Base-by-base conservation (phyloP, 2,888 invertebrate genomes). In the Pachydiplax longipennis region DNA sequence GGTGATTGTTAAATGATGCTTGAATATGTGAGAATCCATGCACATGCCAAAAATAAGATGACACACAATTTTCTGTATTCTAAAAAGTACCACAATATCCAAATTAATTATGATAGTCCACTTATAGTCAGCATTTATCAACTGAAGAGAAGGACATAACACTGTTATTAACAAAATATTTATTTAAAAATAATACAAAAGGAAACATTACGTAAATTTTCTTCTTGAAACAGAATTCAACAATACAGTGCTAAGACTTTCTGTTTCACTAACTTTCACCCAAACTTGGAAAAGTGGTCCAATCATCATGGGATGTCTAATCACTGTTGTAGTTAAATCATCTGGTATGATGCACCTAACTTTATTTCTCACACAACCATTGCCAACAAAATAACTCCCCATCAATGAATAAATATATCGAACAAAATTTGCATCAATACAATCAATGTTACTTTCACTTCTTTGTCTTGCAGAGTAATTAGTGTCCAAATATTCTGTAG, bases 341-440 rank as follows among this genome's bases (percentile, higher is more conserved):
- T 91, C 91, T 48, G 91, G 91, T 40, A 91, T 91, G n/a, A 91
- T 90, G 35, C 91, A 91, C 25, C 87, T 12, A 18, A 83, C 44
- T 73, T 91, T 91, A 31, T 91, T 80, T 40, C 90, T 91, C 18
- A 53, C 35, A 53, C 91, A 91, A 18, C 90, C 81, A 58, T 61
- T 87, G 18, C 31, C 48, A 22, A 90, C 80, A 81, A 90, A 91
- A 44, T 91, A n/a, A 37, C 65, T 87, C 22, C 73, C 80, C 91
- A 91, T 91, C 25, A 91, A 58, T 12, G 73, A 44, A 81, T 91
- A 91, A 81, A 91, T 91, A 80, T 87, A 90, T n/a, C 83, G 80
- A 10, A 87, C 91, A 61, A 80, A 91, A 44, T 80, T 73, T 8
- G 83, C 91, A 90, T 91, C 91, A 15, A 91, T 13, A 58, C 81